phyloP scores from a whole-genome alignment of 1,140 invertebrate species.

The Harpegnathos saltator region DNA sequence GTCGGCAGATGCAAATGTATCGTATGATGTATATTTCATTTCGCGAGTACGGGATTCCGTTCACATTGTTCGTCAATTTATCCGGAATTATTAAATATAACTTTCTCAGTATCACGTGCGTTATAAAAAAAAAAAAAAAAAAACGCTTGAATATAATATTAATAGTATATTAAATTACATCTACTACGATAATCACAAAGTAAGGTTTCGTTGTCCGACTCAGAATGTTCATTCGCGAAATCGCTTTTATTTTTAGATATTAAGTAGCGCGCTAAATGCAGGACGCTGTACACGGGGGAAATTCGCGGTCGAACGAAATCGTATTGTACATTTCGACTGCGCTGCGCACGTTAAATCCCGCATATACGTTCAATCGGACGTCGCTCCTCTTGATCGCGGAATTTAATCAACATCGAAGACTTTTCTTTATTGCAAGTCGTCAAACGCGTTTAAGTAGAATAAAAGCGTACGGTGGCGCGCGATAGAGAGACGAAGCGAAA shows the following conservation, averaged over 20 bases:
- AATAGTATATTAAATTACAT: too few species aligned
- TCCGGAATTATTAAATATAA: too few species aligned
- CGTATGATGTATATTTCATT: neutral
- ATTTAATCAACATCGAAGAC: constrained; percentile 54
- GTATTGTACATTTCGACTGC: neutral
- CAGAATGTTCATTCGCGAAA: neutral
- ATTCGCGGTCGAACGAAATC: constrained; percentile 12
- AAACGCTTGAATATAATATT: too few species aligned
- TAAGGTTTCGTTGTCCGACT: too few species aligned
- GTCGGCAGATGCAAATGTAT: neutral
- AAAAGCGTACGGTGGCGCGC: constrained; percentile 1
- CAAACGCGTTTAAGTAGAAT: constrained; percentile 38
- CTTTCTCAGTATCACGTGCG: too few species aligned
- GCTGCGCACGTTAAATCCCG: constrained; percentile 1
- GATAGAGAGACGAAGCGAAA: constrained; percentile 16
- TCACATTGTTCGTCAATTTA: neutral
- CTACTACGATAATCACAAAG: too few species aligned
- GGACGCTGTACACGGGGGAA: neutral
- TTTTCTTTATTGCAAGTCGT: constrained; percentile 20
- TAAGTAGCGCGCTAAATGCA: constrained; percentile 5
- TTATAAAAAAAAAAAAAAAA: too few species aligned
- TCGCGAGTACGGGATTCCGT: neutral
- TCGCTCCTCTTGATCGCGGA: constrained; percentile 32
- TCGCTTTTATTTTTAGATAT: constrained; percentile 7
- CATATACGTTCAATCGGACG: constrained; percentile 8